These are phyloP conservation scores for Sebastes glaucus DNA, from an alignment of 2,797 vertebrate species.

Conservation along the genomic window DNA sequence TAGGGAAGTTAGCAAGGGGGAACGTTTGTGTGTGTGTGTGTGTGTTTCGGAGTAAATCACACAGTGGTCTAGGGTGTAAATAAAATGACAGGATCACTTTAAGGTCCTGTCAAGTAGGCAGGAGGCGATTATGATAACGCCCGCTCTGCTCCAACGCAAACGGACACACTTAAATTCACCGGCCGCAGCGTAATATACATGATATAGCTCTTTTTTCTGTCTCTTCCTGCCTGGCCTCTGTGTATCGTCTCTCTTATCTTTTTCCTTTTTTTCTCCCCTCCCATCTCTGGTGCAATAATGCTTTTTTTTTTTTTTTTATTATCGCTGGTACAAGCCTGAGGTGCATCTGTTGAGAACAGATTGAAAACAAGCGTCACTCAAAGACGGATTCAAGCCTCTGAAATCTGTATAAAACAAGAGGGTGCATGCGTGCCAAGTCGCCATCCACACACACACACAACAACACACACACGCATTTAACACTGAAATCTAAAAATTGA, in stretches of 20 bases:
- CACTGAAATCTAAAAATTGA: not conserved
- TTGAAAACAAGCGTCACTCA: slow-evolving; percentile 34
- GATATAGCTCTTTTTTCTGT: slow-evolving; percentile 67
- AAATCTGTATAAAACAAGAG: slow-evolving; percentile 20
- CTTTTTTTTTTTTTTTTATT: not conserved
- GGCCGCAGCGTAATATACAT: slow-evolving; percentile 77
- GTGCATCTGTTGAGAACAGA: slow-evolving; percentile 36
- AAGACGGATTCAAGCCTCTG: slow-evolving; percentile 7
- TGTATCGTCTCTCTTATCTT: slow-evolving; percentile 32
- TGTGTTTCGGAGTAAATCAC: slow-evolving; percentile 74
- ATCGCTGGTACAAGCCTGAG: slow-evolving; percentile 17
- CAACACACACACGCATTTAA: not conserved
- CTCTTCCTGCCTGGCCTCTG: slow-evolving; percentile 25
- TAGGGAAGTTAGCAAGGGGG: slow-evolving; percentile 66
- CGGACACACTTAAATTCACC: slow-evolving; percentile 88
- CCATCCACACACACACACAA: not conserved
- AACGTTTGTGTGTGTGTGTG: slow-evolving; percentile 24
- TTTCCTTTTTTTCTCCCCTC: not conserved
- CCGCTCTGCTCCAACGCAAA: slow-evolving; percentile 88
- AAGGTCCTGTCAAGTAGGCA: slow-evolving; percentile 98
- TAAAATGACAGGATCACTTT: slow-evolving; percentile 99
- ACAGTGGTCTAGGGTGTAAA: slow-evolving; percentile 93
- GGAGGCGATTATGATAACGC: slow-evolving; percentile 99
- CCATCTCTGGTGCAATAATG: slow-evolving; percentile 27
- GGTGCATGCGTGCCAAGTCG: not conserved